These are phyloP conservation scores for Peromyscus nudipes DNA, from an alignment of 2,797 vertebrate genomes.

Conservation along the genomic window DNA sequence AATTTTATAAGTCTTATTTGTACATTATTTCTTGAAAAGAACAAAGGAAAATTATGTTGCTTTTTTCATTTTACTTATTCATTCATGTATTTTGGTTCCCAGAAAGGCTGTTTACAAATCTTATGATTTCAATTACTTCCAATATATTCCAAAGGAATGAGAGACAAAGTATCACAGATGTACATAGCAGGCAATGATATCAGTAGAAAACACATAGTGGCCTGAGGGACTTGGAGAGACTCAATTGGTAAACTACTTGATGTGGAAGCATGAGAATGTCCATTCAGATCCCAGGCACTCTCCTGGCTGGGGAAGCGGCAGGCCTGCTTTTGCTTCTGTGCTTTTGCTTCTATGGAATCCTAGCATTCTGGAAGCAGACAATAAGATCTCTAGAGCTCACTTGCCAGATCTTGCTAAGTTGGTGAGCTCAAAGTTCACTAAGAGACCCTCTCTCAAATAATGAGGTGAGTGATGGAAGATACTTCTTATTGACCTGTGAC, in stretches of 20 bases:
- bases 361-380: background rate
- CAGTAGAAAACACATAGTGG: background rate
- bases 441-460: background rate
- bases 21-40: background rate
- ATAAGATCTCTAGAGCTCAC: background rate
- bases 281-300: background rate
- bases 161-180: background rate
- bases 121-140: background rate
- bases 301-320: background rate
- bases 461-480: background rate
- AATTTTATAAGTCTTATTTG: background rate
- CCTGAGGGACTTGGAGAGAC: background rate
- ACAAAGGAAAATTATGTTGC: background rate
- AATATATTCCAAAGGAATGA: background rate
- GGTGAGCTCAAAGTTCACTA: background rate
- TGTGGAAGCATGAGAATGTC: background rate
- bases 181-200: background rate
- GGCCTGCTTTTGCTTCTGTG: background rate
- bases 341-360: background rate
- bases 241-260: background rate
- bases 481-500: background rate
- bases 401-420: background rate
- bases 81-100: background rate
- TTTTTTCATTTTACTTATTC: background rate
- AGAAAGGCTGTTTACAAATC: background rate